phyloP scores from a whole-genome alignment of 1,140 invertebrate species.

The Adoxophyes honmai region DNA sequence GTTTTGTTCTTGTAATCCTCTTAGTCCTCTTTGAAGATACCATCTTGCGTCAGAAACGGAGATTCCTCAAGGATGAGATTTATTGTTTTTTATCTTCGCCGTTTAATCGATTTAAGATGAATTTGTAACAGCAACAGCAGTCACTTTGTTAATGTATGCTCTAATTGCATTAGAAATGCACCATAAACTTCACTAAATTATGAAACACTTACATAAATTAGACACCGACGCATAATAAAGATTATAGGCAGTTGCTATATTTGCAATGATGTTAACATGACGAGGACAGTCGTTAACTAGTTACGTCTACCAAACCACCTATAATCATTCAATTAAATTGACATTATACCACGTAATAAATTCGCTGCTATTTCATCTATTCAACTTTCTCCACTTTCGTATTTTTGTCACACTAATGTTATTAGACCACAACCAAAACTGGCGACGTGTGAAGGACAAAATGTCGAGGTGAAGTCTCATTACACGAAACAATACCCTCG shows the following conservation, averaged over 20 bases:
- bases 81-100: too few species aligned
- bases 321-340: slow-evolving; percentile 36
- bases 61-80: too few species aligned
- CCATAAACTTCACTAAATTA: neutral
- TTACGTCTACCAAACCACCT: neutral
- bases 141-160: too few species aligned
- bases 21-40: neutral
- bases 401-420: neutral
- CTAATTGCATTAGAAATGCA: neutral
- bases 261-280: neutral
- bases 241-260: too few species aligned
- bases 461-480: slow-evolving; percentile 23
- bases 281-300: neutral
- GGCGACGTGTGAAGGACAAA: slow-evolving; percentile 29
- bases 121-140: too few species aligned
- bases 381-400: slow-evolving; percentile 31
- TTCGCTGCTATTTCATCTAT: slow-evolving; percentile 12
- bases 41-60: neutral
- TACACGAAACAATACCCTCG: slow-evolving; percentile 22
- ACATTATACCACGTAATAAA: slow-evolving; percentile 24
- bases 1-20: slow-evolving; percentile 9
- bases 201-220: neutral
- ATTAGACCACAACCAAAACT: slow-evolving; percentile 16
- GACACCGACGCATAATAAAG: too few species aligned
- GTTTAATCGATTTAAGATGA: too few species aligned